Percentiles rank a stretch among this genome's conserved stretches.
Conservation (phyloP, 2,113 vertebrate species). For the Guaruba guarouba region DNA sequence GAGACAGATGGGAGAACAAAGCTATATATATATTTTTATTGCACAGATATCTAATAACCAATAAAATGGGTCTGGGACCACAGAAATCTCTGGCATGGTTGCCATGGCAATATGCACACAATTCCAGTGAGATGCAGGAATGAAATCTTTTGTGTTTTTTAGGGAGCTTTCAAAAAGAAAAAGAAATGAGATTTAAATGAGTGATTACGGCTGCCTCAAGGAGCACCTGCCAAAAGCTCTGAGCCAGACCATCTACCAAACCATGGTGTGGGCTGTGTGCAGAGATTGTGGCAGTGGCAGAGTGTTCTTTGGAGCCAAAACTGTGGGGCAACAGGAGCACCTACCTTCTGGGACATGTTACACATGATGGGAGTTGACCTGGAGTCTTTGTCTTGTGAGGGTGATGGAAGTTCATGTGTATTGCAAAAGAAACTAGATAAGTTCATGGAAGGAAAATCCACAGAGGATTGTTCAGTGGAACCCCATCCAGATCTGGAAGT, state of each 20-base stretch:
- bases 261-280: neutral
- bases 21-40: constrained; percentile 10
- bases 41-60: constrained; percentile 52
- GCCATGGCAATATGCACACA: constrained; percentile 41
- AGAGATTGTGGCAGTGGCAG: neutral
- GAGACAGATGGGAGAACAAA: constrained; percentile 50
- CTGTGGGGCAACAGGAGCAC: neutral
- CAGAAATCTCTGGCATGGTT: constrained; percentile 33
- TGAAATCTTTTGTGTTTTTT: constrained; percentile 20
- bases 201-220: neutral
- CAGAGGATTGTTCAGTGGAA: neutral
- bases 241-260: neutral
- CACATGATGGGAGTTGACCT: neutral
- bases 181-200: constrained; percentile 44
- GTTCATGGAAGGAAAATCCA: neutral
- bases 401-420: neutral
- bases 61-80: constrained; percentile 32
- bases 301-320: neutral
- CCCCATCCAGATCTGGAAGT: neutral
- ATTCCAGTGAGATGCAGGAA: constrained; percentile 8
- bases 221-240: constrained; percentile 24
- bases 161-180: constrained; percentile 33
- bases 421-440: neutral
- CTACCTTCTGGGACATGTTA: neutral
- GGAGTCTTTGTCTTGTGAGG: neutral